A percentile compares a stretch with the other conserved stretches of the same genome.
These are phyloP conservation scores for Alouatta palliata DNA, from an alignment of 2,113 vertebrate species.

Conservation along the genomic window DNA sequence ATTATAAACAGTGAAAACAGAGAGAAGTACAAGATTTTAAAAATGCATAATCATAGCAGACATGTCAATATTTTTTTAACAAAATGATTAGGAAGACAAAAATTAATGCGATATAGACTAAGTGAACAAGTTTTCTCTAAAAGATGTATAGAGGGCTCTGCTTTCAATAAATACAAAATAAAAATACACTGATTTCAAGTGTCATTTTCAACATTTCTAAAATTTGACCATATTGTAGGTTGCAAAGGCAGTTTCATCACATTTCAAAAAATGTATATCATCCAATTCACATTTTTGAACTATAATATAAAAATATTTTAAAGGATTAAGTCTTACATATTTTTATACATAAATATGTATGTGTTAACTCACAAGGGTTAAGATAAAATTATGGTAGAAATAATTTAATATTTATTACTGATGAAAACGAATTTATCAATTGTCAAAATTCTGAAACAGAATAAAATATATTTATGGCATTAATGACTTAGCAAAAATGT, in stretches of 20 bases:
- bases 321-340: neutral
- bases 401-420: neutral
- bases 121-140: neutral
- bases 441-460: neutral
- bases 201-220: neutral
- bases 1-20: neutral
- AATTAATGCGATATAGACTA: neutral
- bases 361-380: neutral
- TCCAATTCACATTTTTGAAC: neutral
- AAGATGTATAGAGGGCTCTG: neutral
- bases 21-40: neutral
- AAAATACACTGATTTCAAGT: neutral
- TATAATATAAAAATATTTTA: neutral
- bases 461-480: neutral
- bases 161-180: neutral
- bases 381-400: neutral
- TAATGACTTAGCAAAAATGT: neutral
- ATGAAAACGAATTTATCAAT: neutral
- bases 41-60: neutral
- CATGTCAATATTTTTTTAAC: neutral
- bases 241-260: neutral
- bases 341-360: neutral
- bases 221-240: neutral
- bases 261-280: neutral
- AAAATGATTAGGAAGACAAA: neutral